Percentiles rank a stretch among this genome's conserved stretches.
These are phyloP conservation scores for Penaeus vannamei DNA, from an alignment of 1,140 invertebrate genomes.

Conservation along the genomic window DNA sequence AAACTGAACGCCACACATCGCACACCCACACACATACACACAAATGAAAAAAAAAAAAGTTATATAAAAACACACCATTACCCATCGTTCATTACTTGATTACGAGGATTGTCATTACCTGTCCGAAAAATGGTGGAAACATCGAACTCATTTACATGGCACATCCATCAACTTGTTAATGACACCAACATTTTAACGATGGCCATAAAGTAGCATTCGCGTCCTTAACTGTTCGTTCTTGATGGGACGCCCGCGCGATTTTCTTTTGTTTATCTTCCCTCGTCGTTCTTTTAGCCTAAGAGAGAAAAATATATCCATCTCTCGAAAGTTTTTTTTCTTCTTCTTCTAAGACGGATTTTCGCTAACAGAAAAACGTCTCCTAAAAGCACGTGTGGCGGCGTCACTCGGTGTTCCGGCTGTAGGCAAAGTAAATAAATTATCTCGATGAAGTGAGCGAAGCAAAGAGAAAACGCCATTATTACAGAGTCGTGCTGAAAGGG, in stretches of 20 bases:
- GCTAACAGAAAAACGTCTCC: no score
- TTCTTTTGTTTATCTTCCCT: no score
- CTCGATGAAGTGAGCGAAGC: constrained; percentile 13
- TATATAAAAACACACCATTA: constrained; percentile 17
- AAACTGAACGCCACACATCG: not conserved
- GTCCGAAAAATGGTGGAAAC: constrained; percentile 56
- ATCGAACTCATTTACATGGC: constrained; percentile 55
- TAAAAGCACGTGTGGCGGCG: no score
- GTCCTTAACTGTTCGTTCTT: constrained; percentile 36
- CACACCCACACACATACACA: not conserved
- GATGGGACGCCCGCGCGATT: no score
- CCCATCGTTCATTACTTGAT: constrained; percentile 47
- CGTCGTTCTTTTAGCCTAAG: no score
- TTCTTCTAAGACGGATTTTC: no score
- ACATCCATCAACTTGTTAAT: constrained; percentile 59
- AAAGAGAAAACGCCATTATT: not conserved
- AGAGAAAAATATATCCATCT: no score
- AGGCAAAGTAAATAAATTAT: constrained; percentile 19
- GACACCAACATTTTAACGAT: constrained; percentile 53
- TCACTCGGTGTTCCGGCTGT: not conserved
- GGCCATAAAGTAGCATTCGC: constrained; percentile 54
- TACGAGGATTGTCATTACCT: constrained; percentile 34
- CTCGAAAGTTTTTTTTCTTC: no score
- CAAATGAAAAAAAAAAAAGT: no score
- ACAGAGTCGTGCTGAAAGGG: no score